Evolutionary conservation across 2,888 invertebrate genomes (phyloP).

Genomic region (Heliconius aoede): DNA sequence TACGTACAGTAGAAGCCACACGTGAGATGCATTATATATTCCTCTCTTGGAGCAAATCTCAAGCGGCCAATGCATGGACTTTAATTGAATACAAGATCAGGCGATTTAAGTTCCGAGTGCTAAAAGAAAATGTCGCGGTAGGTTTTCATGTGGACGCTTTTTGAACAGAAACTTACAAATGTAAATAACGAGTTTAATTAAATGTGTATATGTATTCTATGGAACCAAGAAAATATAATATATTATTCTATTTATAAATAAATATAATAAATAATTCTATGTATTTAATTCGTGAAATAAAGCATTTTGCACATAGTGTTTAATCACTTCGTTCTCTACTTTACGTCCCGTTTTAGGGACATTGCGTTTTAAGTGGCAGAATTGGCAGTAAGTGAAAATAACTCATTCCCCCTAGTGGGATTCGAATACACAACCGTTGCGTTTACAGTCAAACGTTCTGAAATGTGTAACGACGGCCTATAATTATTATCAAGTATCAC

Average conservation of each 20-base stretch:
- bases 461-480: not conserved
- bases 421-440: not conserved
- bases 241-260: too few relatives aligned
- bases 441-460: not conserved
- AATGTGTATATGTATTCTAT: too few relatives aligned
- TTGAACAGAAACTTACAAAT: not conserved
- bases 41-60: conserved; percentile 45
- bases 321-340: too few relatives aligned
- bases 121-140: conserved; percentile 51
- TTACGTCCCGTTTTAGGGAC: too few relatives aligned
- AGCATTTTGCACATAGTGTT: too few relatives aligned
- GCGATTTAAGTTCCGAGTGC: conserved; percentile 38
- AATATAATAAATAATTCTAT: too few relatives aligned
- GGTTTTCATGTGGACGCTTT: conserved; percentile 67
- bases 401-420: not conserved
- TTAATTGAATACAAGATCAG: conserved; percentile 52
- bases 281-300: too few relatives aligned
- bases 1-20: conserved; percentile 29
- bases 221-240: too few relatives aligned
- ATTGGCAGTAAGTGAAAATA: too few relatives aligned
- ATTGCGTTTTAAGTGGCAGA: too few relatives aligned
- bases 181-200: too few relatives aligned
- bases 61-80: conserved; percentile 48
- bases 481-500: not conserved
- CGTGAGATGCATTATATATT: conserved; percentile 44